phyloP scores from a whole-genome alignment of 2,113 vertebrate genomes.

The Takifugu flavidus region DNA sequence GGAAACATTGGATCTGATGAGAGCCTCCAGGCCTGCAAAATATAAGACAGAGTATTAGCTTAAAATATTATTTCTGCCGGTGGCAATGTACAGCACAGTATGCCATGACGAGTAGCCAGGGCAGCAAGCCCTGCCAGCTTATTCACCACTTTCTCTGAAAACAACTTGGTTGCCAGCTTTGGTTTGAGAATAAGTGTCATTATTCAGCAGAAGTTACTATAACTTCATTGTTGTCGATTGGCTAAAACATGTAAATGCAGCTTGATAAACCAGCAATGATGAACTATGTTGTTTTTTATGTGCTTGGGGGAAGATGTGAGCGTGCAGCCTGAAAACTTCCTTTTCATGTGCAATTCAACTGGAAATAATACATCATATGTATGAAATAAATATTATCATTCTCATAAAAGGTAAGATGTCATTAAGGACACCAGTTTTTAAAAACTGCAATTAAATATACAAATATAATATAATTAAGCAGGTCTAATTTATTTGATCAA shows the following conservation, averaged over 20 bases:
- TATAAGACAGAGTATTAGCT: background rate
- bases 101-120: constrained; percentile 16
- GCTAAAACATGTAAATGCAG: background rate
- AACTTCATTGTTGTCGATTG: background rate
- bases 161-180: constrained; percentile 1
- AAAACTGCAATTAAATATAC: too few species aligned
- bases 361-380: too few species aligned
- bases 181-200: background rate
- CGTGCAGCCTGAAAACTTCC: background rate
- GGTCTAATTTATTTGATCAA: too few species aligned
- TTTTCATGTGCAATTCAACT: background rate
- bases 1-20: background rate
- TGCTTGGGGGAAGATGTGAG: background rate
- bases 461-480: too few species aligned
- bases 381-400: too few species aligned
- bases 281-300: background rate
- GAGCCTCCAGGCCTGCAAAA: constrained; percentile 4
- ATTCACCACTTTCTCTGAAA: constrained; percentile 7
- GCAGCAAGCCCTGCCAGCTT: constrained; percentile 4
- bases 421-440: too few species aligned
- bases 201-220: background rate
- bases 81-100: constrained; percentile 1
- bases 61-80: constrained; percentile 16
- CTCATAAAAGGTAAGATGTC: too few species aligned
- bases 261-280: background rate